Base-by-base conservation (phyloP, 2,888 invertebrate species). In the Netelia melanura region DNA sequence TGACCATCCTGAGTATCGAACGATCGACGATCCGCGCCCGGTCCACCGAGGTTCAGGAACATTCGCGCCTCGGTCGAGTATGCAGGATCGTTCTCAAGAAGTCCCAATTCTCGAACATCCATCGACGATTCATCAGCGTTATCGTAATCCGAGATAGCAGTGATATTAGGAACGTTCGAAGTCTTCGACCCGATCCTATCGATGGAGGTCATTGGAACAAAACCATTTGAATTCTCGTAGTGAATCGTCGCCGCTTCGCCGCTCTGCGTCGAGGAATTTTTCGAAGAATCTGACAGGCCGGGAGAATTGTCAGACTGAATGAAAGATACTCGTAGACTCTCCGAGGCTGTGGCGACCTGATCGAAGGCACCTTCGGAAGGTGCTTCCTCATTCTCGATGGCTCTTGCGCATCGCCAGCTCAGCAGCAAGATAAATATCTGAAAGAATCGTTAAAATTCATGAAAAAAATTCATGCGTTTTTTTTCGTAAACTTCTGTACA, bases 201-300 rank as follows among this genome's bases (percentile, higher is more conserved):
- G 11, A 64, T 71, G 6, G 77, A 52, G 6, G 64, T 76, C 48
- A 93, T 90, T 9, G 93, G 93, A 17, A 91, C 81, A 75, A 93
- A 93, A 10, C 91, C 91, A 61, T 93, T 93, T 0, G 91, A 90
- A 87, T 93, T 93, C 76, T 92, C 92, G 78, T 92, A 93, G 54
- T 87, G 89, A 3, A 90, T 74, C 6, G 89, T 87, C 6, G 90
- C 87, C 30, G 74, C 81, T 54, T 86, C 83, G 5, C 52, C 30
- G 6, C 44, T 87, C 25, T 75, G 21, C 44, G 75, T 82, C 30
- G 65, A 86, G 61, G 81, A 77, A 81, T 71, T 54, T 6, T 58
- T 38, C 11, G 54, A 14, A 3, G 80, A 38, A 52, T 38, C 48
- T 23, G 48, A 43, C 3, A 38, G 23, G 38, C 2, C 21, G n/a